These are phyloP conservation scores for Lagopus muta DNA, from an alignment of 2,113 vertebrate genomes.

Conservation along the genomic window DNA sequence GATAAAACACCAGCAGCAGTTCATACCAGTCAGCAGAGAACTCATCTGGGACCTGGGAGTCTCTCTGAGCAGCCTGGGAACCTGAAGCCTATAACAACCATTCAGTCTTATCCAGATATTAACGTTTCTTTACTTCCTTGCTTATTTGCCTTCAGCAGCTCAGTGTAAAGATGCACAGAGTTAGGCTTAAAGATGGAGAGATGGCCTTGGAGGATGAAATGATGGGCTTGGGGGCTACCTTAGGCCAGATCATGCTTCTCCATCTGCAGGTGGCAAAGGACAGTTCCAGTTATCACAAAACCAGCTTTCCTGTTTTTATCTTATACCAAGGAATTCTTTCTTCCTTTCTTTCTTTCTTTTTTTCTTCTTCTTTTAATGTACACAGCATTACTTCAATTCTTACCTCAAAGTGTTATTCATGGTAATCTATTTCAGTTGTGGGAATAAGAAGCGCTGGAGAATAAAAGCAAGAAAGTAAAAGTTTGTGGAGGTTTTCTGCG, in stretches of 20 bases:
- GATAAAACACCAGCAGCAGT: background rate
- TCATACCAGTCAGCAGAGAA: background rate
- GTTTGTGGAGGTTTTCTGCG: background rate
- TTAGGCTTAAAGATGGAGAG: background rate
- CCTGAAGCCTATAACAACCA: background rate
- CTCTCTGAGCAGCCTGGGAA: rapidly evolving
- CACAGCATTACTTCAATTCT: background rate
- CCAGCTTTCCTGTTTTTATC: background rate
- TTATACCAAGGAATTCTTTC: background rate
- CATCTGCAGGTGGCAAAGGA: background rate
- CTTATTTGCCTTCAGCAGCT: background rate
- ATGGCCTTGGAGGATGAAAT: background rate
- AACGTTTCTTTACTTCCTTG: background rate
- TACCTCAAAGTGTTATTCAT: background rate
- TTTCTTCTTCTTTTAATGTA: background rate
- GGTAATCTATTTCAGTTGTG: background rate
- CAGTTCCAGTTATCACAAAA: background rate
- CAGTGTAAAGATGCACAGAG: background rate
- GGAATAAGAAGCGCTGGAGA: background rate
- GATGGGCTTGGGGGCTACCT: rapidly evolving
- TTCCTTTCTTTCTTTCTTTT: background rate
- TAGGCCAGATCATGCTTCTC: background rate
- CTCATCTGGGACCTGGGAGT: background rate
- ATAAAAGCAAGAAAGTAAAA: background rate
- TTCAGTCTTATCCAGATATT: background rate